Evolutionary conservation across 1,140 invertebrate species (phyloP), one percentile per base, ranked within the genome.

Genomic region (Saccostrea glomerata): DNA sequence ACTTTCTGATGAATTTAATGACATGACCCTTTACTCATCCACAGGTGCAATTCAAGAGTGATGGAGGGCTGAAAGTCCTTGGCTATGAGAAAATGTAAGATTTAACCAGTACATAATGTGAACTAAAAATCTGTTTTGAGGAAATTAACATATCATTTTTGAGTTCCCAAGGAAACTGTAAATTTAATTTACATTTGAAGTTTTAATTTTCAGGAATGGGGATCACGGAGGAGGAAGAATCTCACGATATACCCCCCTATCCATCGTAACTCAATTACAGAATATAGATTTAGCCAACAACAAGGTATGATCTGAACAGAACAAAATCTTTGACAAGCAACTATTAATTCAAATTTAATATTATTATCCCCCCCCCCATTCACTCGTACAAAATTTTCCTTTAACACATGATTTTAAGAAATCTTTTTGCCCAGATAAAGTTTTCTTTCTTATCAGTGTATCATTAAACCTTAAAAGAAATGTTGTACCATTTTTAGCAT

Each of bases 31-130:
- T 73, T 73, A 20, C 1, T 30, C 25, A 25, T 77, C 70, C 23
- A 77, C 23, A 77, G 70, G 70, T 77, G 70, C 70, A 77, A 77
- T 77, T 77, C 30, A 77, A 77, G 25, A 77, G 70, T 77, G 70
- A 77, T 15, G 70, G 70, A 30, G 70, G 70, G 36, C 70, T 77
- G 25, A 77, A 17, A 30, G 70, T 30, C 25, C 25, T 77, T 13
- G 70, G 70, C 23, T 77, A 77, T 2, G 70, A 77, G 70, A 77
- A 77, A 30, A 77, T 77, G 70, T 77, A 77, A 77, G 70, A 30
- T 63, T 47, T 47, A 47, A 47, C 47, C 5, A 47, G 47, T 47
- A 47, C 40, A 47, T 47, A 47, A 47, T 9, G 9, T 47, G 1
- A 7, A 47, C 47, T 47, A 47, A 5, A 47, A 47, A 47, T 1